These are phyloP conservation scores for Zaprionus gabonicus DNA, from an alignment of 1,140 invertebrate genomes.

Conservation along the genomic window DNA sequence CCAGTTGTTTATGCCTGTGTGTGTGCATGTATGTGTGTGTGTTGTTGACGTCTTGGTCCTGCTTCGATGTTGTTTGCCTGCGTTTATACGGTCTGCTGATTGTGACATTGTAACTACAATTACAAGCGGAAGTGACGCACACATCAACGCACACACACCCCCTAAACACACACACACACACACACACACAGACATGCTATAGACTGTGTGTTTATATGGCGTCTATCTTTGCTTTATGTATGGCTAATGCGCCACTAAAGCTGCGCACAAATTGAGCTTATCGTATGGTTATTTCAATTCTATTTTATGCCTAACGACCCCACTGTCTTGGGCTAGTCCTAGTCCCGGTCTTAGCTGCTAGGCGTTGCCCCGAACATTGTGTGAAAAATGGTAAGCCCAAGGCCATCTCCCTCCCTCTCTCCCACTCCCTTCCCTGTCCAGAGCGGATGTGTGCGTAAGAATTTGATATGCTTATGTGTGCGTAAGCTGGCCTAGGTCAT, in stretches of 20 bases:
- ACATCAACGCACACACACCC: conserved; percentile 65
- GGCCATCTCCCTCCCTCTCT: conserved; percentile 4
- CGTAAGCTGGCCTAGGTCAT: conserved; percentile 36
- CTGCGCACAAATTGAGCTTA: conserved; percentile 82
- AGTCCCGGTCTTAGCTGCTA: conserved; percentile 28
- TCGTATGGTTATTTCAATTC: conserved; percentile 83
- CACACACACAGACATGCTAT: conserved; percentile 1
- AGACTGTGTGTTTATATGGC: conserved; percentile 34
- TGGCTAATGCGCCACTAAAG: conserved; percentile 79
- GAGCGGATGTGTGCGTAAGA: conserved; percentile 31
- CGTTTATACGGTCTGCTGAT: conserved; percentile 82
- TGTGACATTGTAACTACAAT: conserved; percentile 83
- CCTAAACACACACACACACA: conserved; percentile 14
- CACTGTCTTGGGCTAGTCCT: conserved; percentile 28
- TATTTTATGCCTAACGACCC: conserved; percentile 73
- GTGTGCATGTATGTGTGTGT: conserved; percentile 18
- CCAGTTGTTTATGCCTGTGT: conserved; percentile 33
- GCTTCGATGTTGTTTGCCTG: conserved; percentile 43
- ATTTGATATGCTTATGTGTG: conserved; percentile 43
- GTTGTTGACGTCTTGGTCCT: conserved; percentile 29
- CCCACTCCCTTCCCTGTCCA: neutral
- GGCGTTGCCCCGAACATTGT: conserved; percentile 58
- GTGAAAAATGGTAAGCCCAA: conserved; percentile 76
- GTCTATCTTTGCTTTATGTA: conserved; percentile 82
- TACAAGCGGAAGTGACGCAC: conserved; percentile 81